These are phyloP conservation scores for Poecilus cupreus DNA, from an alignment of 2,888 invertebrate species.

Conservation along the genomic window DNA sequence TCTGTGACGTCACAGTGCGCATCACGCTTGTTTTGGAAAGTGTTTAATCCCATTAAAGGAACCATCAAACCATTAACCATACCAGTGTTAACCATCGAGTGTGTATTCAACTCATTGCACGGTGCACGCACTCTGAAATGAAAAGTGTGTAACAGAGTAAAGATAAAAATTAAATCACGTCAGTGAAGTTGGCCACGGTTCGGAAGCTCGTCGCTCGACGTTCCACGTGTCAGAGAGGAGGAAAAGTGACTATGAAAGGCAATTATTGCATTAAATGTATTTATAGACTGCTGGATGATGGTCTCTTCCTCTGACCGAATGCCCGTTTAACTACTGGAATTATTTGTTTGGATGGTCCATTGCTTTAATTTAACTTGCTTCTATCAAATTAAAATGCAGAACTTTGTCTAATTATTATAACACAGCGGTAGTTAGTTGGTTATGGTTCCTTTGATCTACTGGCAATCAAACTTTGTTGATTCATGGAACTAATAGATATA, in stretches of 20 bases:
- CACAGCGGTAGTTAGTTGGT: too few species aligned
- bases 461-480: too few species aligned
- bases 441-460: too few species aligned
- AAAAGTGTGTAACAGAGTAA: not conserved
- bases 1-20: not conserved
- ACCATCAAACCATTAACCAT: not conserved
- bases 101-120: not conserved
- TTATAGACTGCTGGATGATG: conserved; percentile 14
- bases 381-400: too few species aligned
- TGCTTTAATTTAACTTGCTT: too few species aligned
- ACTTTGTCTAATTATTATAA: too few species aligned
- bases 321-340: not conserved
- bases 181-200: not conserved
- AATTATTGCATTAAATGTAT: conserved; percentile 37
- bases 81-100: not conserved
- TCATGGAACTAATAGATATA: too few species aligned
- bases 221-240: conserved; percentile 15
- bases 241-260: conserved; percentile 29
- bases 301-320: conserved; percentile 9
- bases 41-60: not conserved
- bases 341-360: not conserved
- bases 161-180: not conserved
- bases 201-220: not conserved
- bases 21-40: not conserved
- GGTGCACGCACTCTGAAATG: conserved; percentile 9